Percentiles rank a stretch among this genome's conserved stretches.
phyloP scores from a whole-genome alignment of 2,888 invertebrate species.

The Parascotia fuliginaria region DNA sequence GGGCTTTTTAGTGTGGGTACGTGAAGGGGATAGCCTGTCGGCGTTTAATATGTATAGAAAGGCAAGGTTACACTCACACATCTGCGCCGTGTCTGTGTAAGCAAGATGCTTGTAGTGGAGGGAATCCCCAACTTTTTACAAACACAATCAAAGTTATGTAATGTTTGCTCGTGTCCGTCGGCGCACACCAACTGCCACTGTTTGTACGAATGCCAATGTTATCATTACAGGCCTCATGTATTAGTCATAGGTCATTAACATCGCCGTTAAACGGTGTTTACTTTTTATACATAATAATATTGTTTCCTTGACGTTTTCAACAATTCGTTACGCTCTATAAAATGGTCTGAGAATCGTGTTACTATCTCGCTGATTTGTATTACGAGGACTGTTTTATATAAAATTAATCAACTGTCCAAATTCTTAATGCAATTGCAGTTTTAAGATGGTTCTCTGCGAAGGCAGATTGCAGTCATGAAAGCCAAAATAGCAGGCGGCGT shows the following conservation, averaged over 20 bases:
- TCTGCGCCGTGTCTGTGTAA: conserved; percentile 66
- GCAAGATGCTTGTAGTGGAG: conserved; percentile 79
- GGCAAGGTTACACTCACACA: conserved; percentile 84
- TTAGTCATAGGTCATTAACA: conserved; percentile 83
- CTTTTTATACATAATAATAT: conserved; percentile 69
- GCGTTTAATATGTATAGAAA: conserved; percentile 85
- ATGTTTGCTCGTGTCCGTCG: conserved; percentile 83
- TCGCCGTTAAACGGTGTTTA: conserved; percentile 70
- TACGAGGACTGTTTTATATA: neutral
- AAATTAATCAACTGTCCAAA: too few species aligned
- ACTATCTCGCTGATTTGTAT: conserved; percentile 6
- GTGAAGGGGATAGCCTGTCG: conserved; percentile 84
- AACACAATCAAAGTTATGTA: conserved; percentile 86
- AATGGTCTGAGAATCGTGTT: conserved; percentile 12
- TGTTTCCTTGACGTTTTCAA: conserved; percentile 59
- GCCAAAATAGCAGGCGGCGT: too few species aligned
- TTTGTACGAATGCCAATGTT: conserved; percentile 82
- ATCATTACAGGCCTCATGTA: conserved; percentile 75
- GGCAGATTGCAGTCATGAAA: too few species aligned
- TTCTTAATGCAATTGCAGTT: neutral
- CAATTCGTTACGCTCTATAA: conserved; percentile 42
- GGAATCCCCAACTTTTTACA: conserved; percentile 86
- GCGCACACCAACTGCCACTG: conserved; percentile 71
- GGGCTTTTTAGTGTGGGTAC: conserved; percentile 80
- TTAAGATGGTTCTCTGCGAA: too few species aligned